A percentile compares a stretch with the other conserved stretches of the same genome.
Conservation (phyloP, 2,797 vertebrate genomes). For the Loriculus beryllinus region DNA sequence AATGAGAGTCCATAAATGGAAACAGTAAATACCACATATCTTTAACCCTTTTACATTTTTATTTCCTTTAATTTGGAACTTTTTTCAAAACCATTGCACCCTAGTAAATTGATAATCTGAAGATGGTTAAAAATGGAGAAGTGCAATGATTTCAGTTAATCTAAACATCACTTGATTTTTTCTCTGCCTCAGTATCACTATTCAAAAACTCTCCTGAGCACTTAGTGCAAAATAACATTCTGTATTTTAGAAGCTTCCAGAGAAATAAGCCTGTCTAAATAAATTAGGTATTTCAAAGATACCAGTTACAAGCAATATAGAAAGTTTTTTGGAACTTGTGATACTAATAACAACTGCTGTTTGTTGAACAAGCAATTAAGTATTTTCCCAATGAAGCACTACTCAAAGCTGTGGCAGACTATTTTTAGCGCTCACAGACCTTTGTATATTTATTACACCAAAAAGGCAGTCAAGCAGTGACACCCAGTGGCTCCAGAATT, state of each 20-base stretch:
- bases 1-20: not conserved
- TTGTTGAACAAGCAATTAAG: slow-evolving; percentile 38
- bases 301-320: not conserved
- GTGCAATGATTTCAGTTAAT: not conserved
- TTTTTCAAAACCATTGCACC: not conserved
- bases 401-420: not conserved
- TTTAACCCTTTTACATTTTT: not conserved
- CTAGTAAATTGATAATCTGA: not conserved
- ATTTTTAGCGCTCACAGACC: not conserved
- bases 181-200: not conserved
- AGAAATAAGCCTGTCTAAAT: not conserved
- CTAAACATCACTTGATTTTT: not conserved
- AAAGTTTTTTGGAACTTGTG: not conserved
- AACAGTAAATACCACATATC: not conserved
- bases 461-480: slow-evolving; percentile 49
- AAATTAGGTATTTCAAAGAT: not conserved
- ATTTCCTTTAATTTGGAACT: not conserved
- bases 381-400: slow-evolving; percentile 38
- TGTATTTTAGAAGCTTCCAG: not conserved
- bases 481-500: slow-evolving; percentile 61
- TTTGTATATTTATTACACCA: not conserved
- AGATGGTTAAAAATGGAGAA: not conserved
- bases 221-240: not conserved
- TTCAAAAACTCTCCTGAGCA: not conserved
- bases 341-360: not conserved